phyloP scores from a whole-genome alignment of 2,113 vertebrate species.

The Empidonax alnorum region DNA sequence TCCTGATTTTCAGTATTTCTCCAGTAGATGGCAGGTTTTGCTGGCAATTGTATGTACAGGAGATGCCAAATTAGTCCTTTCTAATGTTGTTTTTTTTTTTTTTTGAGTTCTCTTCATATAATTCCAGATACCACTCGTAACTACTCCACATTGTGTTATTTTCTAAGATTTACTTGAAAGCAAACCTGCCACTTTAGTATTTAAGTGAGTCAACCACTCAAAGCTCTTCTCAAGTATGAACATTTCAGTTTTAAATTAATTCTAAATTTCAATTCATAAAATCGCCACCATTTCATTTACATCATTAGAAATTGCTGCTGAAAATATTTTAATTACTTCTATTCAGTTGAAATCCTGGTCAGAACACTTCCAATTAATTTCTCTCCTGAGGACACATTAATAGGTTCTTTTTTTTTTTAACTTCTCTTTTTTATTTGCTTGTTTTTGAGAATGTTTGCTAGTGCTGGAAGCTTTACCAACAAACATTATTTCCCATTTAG shows the following conservation, averaged over 20 bases:
- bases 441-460: not conserved
- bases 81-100: not conserved
- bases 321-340: not conserved
- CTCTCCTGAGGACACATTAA: not conserved
- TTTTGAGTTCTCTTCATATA: not conserved
- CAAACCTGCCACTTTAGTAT: not conserved
- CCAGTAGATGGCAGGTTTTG: conserved; percentile 44
- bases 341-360: not conserved
- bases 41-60: not conserved
- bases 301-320: not conserved
- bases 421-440: not conserved
- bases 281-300: not conserved
- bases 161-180: not conserved
- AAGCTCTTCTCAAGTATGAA: not conserved
- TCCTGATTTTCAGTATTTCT: not conserved
- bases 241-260: not conserved
- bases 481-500: not conserved
- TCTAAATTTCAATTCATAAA: not conserved
- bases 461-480: not conserved
- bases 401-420: not conserved
- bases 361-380: not conserved
- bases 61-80: not conserved
- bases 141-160: not conserved
- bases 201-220: not conserved
- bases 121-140: not conserved